phyloP scores from a whole-genome alignment of 2,113 vertebrate genomes.

The Poeciliopsis retropinna region DNA sequence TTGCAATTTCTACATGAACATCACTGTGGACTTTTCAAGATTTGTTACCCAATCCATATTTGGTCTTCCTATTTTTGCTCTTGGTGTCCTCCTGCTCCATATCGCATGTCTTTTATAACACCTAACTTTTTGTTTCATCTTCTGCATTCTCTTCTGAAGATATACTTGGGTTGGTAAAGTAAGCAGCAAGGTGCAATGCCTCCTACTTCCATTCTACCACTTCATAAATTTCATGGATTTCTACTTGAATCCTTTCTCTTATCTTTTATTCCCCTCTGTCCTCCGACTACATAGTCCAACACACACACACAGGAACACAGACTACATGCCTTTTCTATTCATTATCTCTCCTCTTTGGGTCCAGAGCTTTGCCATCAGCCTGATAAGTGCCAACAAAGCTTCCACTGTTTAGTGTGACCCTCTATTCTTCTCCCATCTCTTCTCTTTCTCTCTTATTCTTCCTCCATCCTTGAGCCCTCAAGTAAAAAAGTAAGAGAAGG shows the following conservation, averaged over 20 bases:
- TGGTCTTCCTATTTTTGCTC: constrained; percentile 37
- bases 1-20: constrained; percentile 51
- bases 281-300: constrained; percentile 12
- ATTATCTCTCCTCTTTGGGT: constrained; percentile 79
- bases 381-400: constrained; percentile 93
- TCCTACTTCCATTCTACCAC: constrained; percentile 14
- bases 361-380: constrained; percentile 69
- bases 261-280: constrained; percentile 24
- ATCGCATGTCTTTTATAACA: constrained; percentile 64
- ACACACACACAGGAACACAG: constrained; percentile 21
- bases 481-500: constrained; percentile 62
- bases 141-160: constrained; percentile 47
- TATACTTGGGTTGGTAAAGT: constrained; percentile 66
- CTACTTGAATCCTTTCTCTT: constrained; percentile 38
- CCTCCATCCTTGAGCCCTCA: constrained; percentile 61
- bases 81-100: constrained; percentile 48
- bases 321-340: constrained; percentile 75
- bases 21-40: constrained; percentile 53
- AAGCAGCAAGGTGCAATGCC: constrained; percentile 49
- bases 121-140: constrained; percentile 64
- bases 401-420: constrained; percentile 81
- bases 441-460: constrained; percentile 46
- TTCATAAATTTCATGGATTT: constrained; percentile 38
- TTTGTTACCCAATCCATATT: constrained; percentile 62
- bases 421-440: constrained; percentile 60